Evolutionary conservation across 2,888 invertebrate species (phyloP).

Genomic region (Drosophila ustulata): DNA sequence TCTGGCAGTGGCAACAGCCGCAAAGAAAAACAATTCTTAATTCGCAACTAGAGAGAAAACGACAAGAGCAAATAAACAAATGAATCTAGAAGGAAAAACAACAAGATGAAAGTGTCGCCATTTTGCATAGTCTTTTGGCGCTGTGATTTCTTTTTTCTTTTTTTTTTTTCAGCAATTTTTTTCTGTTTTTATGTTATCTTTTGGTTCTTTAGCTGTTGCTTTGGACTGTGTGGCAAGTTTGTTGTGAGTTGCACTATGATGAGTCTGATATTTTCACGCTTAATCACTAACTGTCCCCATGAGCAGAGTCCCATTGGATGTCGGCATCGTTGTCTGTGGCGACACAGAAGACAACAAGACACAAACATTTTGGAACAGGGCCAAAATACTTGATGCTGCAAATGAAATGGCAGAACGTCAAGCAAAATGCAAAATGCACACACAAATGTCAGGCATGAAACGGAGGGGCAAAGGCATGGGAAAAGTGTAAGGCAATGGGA

Average conservation of each 20-base stretch:
- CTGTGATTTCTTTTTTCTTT: slow-evolving; percentile 5
- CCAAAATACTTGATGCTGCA: slow-evolving; percentile 81
- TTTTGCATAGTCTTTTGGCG: slow-evolving; percentile 42
- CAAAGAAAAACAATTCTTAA: slow-evolving; percentile 34
- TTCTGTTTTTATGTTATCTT: not conserved
- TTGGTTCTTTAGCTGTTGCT: slow-evolving; percentile 7
- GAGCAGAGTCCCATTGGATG: slow-evolving; percentile 47
- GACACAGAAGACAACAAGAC: slow-evolving; percentile 58
- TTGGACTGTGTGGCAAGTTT: slow-evolving; percentile 4
- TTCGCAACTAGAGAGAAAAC: slow-evolving; percentile 8
- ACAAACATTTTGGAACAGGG: slow-evolving; percentile 70
- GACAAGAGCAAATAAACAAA: slow-evolving; percentile 24
- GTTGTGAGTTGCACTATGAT: slow-evolving; percentile 42
- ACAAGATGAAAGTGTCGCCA: slow-evolving; percentile 65
- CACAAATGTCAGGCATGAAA: slow-evolving; percentile 57
- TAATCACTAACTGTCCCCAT: slow-evolving; percentile 82
- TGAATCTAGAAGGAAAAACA: slow-evolving; percentile 43
- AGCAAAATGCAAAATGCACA: slow-evolving; percentile 52
- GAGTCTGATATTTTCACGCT: slow-evolving; percentile 81
- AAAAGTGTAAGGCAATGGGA: not conserved
- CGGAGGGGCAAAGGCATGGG: not conserved
- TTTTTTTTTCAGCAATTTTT: not conserved
- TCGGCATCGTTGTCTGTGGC: slow-evolving; percentile 47
- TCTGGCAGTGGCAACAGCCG: slow-evolving; percentile 41
- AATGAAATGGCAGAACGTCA: slow-evolving; percentile 77